Percentiles rank a stretch among this genome's conserved stretches.
These are phyloP conservation scores for Neolamprologus tretocephalus DNA, from an alignment of 2,113 vertebrate species.

Conservation along the genomic window DNA sequence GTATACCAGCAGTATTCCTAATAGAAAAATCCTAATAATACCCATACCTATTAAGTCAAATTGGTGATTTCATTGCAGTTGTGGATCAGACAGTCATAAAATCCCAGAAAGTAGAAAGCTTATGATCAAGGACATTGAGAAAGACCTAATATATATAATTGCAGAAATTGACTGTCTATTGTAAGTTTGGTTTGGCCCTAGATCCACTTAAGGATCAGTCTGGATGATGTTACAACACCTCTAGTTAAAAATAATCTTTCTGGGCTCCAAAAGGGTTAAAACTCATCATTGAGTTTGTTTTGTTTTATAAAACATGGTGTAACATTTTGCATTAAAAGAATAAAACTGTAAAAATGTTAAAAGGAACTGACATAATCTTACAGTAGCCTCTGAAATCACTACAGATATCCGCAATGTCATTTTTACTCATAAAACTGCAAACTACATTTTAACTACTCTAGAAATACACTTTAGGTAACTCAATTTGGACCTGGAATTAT, in stretches of 20 bases:
- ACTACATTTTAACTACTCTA: neutral
- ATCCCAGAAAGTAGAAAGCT: neutral
- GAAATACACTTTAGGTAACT: neutral
- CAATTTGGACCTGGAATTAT: neutral
- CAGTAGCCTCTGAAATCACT: neutral
- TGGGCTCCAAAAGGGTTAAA: accelerated
- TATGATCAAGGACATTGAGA: neutral
- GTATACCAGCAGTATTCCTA: neutral
- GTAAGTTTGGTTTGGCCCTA: accelerated
- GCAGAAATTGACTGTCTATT: neutral
- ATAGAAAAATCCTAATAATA: neutral
- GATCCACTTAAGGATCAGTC: neutral
- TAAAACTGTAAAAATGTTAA: neutral
- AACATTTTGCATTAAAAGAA: neutral
- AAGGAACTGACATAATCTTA: neutral
- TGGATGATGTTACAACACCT: neutral
- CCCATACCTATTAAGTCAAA: neutral
- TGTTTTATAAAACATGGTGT: neutral
- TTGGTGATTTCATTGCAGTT: neutral
- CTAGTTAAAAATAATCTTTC: accelerated
- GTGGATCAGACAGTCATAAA: neutral
- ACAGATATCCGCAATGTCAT: accelerated
- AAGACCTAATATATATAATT: neutral
- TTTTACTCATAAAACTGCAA: neutral
- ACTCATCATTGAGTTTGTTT: neutral